Base-by-base conservation (phyloP, 2,113 vertebrate genomes). In the Columbina picui region DNA sequence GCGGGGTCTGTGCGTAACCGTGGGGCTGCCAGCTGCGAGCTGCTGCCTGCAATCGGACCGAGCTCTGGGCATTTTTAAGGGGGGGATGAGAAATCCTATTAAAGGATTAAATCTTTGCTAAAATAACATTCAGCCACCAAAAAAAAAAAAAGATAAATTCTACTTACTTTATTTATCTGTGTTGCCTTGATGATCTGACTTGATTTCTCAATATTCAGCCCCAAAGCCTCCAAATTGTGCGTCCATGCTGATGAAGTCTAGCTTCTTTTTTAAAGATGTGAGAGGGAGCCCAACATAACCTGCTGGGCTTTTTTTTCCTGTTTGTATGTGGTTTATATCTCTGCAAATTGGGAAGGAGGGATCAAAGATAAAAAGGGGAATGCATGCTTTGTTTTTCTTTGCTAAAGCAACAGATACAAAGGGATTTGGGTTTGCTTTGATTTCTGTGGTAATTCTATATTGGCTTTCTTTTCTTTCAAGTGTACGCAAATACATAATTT, bases 11-110 rank as follows among this genome's bases (percentile, higher is more conserved):
- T 55, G 77, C 76, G 95, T 95, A 96, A 97, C 96, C 92, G 2
- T 94, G 91, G 92, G 84, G 90, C 74, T 97, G 94, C 96, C 95
- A 92, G 96, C 92, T 91, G 94, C 93, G 95, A 93, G 94, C 68
- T 80, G 87, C 25, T 47, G 61, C 53, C 88, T 84, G 93, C 86
- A 12, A 12, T 22, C 23, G 50, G 20, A 61, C 76, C 1, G 75
- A 87, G 93, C 84, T 78, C 20, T 30, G 93, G 59, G 30, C 39
- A 1, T 80, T 80, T 90, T 85, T 32, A 26, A 29, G 47, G 30
- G 5, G 38, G 30, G 36, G 36, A 38, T 43, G 69, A 93, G 89
- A 90, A 96, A 94, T 94, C 86, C 47, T 86, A 41, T 86, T 61
- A 71, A 87, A 84, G 79, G 92, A 90, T 95, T 82, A 64, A 91